These are phyloP conservation scores for Willowsia nigromaculata DNA, from an alignment of 2,888 invertebrate genomes.

Conservation along the genomic window DNA sequence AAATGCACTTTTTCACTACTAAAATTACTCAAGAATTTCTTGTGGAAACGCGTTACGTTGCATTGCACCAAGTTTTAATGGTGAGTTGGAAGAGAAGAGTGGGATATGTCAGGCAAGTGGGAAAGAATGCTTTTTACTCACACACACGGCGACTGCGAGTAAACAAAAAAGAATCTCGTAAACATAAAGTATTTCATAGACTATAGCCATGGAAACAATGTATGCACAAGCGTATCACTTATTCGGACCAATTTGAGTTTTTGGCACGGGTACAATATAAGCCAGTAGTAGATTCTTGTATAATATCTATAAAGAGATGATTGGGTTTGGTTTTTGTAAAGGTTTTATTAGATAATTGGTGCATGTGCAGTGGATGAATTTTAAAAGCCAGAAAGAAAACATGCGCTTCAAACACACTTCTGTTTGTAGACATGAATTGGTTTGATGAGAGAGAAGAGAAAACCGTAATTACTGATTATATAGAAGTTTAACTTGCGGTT, in stretches of 20 bases:
- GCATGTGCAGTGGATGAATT: too few relatives aligned
- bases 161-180: slow-evolving; percentile 1
- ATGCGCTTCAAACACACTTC: too few relatives aligned
- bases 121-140: slow-evolving; percentile 12
- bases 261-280: slow-evolving; percentile 13
- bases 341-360: too few relatives aligned
- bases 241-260: slow-evolving; percentile 11
- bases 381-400: too few relatives aligned
- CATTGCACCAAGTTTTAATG: slow-evolving; percentile 14
- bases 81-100: background rate
- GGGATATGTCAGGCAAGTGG: too few relatives aligned
- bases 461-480: background rate
- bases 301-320: too few relatives aligned
- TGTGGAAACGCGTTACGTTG: slow-evolving; percentile 25
- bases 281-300: background rate
- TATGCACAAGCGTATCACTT: background rate
- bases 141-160: background rate
- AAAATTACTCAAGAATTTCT: background rate
- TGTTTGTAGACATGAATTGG: too few relatives aligned
- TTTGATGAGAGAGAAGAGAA: background rate
- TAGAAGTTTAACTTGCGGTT: background rate
- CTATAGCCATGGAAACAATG: too few relatives aligned
- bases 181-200: background rate
- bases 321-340: too few relatives aligned
- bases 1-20: background rate